These are phyloP conservation scores for Dendrocincla fuliginosa DNA, from an alignment of 2,797 vertebrate species.

Conservation along the genomic window DNA sequence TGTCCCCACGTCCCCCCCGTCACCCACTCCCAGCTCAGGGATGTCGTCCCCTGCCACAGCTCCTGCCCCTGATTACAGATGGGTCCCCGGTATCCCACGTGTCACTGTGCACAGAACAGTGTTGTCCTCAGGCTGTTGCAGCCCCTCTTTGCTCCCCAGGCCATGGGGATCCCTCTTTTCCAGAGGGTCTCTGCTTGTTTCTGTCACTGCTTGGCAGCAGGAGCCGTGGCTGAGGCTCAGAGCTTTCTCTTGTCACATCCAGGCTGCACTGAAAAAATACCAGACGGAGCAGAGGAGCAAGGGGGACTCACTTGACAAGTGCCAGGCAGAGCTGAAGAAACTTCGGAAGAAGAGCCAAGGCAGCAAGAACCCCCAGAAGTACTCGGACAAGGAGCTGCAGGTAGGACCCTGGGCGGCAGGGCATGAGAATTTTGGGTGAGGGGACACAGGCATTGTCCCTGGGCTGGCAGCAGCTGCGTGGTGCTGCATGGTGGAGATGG, in stretches of 20 bases:
- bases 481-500: rapidly evolving
- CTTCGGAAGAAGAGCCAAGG: constrained; percentile 97
- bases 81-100: rapidly evolving
- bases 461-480: neutral
- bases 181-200: neutral
- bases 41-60: rapidly evolving
- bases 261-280: constrained; percentile 97
- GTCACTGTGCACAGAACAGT: rapidly evolving
- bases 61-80: rapidly evolving
- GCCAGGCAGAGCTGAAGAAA: constrained; percentile 95
- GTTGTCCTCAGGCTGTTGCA: rapidly evolving
- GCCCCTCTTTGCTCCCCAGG: neutral
- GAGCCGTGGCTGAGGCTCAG: neutral
- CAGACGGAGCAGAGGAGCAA: constrained; percentile 94
- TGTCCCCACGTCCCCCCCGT: rapidly evolving
- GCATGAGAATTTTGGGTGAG: rapidly evolving
- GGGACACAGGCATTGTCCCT: neutral
- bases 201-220: neutral
- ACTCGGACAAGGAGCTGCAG: constrained; percentile 96
- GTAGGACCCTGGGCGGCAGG: constrained; percentile 44
- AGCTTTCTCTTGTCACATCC: neutral
- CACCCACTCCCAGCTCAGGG: neutral
- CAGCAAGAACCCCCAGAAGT: constrained; percentile 97
- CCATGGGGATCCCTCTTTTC: rapidly evolving
- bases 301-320: constrained; percentile 94